Conservation (phyloP, 2,113 vertebrate genomes). For the Natator depressus region DNA sequence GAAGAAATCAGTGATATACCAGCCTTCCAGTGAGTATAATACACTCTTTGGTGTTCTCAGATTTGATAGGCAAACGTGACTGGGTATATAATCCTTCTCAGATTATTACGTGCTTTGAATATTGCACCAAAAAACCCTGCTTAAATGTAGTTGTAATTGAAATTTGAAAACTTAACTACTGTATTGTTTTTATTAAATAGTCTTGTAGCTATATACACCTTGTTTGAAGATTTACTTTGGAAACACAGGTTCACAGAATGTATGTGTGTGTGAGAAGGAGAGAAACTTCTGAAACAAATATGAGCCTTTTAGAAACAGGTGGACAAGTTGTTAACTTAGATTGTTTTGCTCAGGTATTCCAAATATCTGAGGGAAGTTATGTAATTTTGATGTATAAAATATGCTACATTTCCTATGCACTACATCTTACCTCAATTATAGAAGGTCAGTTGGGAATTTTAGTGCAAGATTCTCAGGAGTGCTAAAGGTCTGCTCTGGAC, state of each 20-base stretch:
- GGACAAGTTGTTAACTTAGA: neutral
- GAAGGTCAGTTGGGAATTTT: neutral
- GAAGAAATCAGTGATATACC: constrained; percentile 81
- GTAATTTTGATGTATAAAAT: neutral
- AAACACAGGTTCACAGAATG: neutral
- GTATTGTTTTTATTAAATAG: neutral
- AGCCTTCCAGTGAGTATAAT: constrained; percentile 72
- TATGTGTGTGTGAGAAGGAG: neutral
- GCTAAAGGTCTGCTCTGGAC: neutral
- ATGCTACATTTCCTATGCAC: neutral
- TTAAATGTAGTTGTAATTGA: neutral
- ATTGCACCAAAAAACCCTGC: neutral
- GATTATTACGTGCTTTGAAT: neutral
- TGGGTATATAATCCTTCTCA: neutral
- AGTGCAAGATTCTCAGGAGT: neutral
- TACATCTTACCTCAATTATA: neutral
- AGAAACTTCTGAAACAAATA: neutral
- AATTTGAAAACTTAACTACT: neutral
- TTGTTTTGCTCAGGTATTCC: neutral
- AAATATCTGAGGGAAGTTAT: fast-evolving
- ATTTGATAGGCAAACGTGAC: neutral
- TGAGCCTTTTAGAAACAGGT: fast-evolving
- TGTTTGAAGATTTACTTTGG: neutral
- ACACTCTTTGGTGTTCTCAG: neutral
- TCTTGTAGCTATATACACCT: neutral